Evolutionary conservation across 2,888 invertebrate species (phyloP).

Genomic region (Drosophila putrida): DNA sequence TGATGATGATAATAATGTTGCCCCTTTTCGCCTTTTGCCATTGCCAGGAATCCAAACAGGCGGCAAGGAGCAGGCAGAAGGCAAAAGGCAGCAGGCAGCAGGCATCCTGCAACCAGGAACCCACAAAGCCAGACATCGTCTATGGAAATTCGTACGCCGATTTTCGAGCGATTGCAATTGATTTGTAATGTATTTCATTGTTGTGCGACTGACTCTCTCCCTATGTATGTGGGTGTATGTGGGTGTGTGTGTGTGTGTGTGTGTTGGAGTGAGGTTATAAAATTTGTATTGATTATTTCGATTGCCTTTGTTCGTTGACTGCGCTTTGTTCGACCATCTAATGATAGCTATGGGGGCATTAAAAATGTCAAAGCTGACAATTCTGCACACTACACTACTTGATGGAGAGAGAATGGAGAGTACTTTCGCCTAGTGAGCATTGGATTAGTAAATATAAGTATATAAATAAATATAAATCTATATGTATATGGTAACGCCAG

Average conservation of each 20-base stretch:
- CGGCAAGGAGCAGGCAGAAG: constrained; percentile 20
- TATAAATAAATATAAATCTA: constrained; percentile 31
- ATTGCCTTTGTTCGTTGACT: constrained; percentile 76
- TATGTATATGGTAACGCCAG: constrained; percentile 47
- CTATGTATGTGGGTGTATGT: constrained; percentile 21
- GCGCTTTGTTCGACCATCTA: constrained; percentile 77
- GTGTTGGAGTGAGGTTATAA: constrained; percentile 60
- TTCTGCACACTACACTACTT: constrained; percentile 32
- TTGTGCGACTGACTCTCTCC: constrained; percentile 46
- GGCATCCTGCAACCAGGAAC: constrained; percentile 32
- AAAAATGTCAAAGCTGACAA: constrained; percentile 73
- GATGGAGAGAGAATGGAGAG: background rate
- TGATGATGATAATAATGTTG: constrained; percentile 80
- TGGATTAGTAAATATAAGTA: constrained; percentile 48
- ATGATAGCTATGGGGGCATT: constrained; percentile 80
- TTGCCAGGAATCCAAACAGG: constrained; percentile 29
- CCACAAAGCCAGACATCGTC: constrained; percentile 74
- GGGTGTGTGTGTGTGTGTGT: constrained; percentile 14
- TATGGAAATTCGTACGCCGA: constrained; percentile 80
- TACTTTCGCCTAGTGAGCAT: constrained; percentile 33
- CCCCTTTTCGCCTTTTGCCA: constrained; percentile 62
- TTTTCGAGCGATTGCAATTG: constrained; percentile 82
- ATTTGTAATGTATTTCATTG: constrained; percentile 81
- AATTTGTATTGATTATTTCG: constrained; percentile 81
- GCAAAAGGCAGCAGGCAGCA: constrained; percentile 19